A percentile compares a stretch with the other conserved stretches of the same genome.
Evolutionary conservation across 2,113 vertebrate species (phyloP).

Genomic region (Delphinus delphis): DNA sequence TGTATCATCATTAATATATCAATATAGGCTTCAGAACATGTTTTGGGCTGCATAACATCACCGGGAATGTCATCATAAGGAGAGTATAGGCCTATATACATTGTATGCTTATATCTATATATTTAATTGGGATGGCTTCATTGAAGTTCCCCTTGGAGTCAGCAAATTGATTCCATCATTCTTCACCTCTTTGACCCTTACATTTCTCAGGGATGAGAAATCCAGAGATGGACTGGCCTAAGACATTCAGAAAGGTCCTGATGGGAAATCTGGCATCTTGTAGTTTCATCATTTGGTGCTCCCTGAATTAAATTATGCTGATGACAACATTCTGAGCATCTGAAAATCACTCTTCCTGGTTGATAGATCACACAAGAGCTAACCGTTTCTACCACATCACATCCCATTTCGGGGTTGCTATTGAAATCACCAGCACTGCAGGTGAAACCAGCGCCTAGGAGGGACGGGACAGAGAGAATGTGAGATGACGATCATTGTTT

Average conservation of each 20-base stretch:
- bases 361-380: background rate
- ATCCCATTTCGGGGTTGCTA: background rate
- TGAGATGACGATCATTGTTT: accelerated
- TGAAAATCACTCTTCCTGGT: background rate
- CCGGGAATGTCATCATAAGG: background rate
- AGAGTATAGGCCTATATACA: background rate
- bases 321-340: background rate
- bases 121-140: background rate
- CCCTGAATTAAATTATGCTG: background rate
- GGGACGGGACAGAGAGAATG: background rate
- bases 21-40: background rate
- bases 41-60: background rate
- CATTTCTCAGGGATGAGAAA: background rate
- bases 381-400: background rate
- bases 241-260: background rate
- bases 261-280: background rate
- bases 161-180: background rate
- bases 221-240: background rate
- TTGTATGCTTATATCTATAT: background rate
- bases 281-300: background rate
- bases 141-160: background rate
- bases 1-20: background rate
- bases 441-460: too few species aligned
- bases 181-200: background rate
- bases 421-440: background rate